phyloP scores from a whole-genome alignment of 2,113 vertebrate genomes.

The Probosciger aterrimus region DNA sequence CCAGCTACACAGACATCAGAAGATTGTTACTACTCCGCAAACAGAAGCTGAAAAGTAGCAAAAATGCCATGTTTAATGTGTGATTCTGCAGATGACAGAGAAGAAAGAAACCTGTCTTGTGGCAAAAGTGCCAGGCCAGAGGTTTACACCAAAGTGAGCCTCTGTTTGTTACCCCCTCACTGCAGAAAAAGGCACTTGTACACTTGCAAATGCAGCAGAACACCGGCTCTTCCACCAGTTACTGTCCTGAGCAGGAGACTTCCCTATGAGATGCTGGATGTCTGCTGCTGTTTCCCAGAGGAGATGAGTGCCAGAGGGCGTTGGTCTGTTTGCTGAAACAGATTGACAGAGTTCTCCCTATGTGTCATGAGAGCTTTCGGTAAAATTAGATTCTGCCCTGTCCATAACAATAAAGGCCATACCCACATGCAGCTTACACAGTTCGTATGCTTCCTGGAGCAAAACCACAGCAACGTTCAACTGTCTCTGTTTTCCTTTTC shows the following conservation, averaged over 20 bases:
- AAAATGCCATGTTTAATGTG: not conserved
- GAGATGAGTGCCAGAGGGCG: not conserved
- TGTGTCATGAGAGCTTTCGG: slow-evolving; percentile 20
- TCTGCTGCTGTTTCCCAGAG: not conserved
- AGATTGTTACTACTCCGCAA: not conserved
- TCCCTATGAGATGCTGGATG: not conserved
- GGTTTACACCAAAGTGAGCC: not conserved
- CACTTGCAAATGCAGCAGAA: not conserved
- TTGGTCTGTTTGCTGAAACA: slow-evolving; percentile 9
- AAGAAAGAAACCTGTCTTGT: not conserved
- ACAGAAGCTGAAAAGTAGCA: not conserved
- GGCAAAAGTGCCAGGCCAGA: not conserved
- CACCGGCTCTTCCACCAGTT: not conserved
- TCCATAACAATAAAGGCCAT: slow-evolving; percentile 51
- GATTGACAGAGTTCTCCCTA: not conserved
- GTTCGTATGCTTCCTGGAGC: slow-evolving; percentile 9
- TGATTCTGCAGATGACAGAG: not conserved
- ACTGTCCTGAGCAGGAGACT: not conserved
- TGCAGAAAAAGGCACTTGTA: not conserved
- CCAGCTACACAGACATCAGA: not conserved
- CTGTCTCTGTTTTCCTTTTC: not conserved
- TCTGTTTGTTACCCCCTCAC: not conserved
- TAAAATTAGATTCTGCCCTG: slow-evolving; percentile 42
- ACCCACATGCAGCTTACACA: not conserved
- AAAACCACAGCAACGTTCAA: slow-evolving; percentile 34